Base-by-base conservation (phyloP, 1,140 invertebrate species). In the Drosophila rhopaloa region DNA sequence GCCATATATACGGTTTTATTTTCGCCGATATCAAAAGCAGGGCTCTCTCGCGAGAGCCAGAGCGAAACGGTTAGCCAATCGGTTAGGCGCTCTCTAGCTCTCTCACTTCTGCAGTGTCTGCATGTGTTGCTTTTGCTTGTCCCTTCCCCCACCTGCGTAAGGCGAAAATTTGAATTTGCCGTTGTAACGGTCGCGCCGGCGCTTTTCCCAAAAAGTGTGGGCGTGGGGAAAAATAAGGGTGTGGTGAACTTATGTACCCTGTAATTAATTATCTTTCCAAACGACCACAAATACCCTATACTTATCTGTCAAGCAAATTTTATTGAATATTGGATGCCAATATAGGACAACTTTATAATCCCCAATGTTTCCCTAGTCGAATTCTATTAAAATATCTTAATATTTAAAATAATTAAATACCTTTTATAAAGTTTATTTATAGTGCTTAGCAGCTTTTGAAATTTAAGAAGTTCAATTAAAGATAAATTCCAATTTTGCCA, bases 161-260 rank as follows among this genome's bases (percentile, higher is more conserved):
- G 13, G 5, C 32, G 29, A 46, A 61, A 46, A 16, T 65, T 58
- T 29, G 43, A 38, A n/a, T 47, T 47, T 38, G 41, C 38, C 56
- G 19, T 37, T 66, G 67, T 54, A 79, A 66, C 76, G 48, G 80
- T 43, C 55, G 80, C 80, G 80, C 80, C 75, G 80, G 80, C 79
- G 79, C 77, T 24, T 32, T 62, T 38, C 10, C 19, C 29, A 10
- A 40, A 58, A n/a, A 14, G 9, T 32, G 1, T 32, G 9, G 35
- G 48, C 0, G 9, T 44, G 40, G 14, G 19, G 19, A 9, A 43
- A 37, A 24, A 53, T 35, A 35, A 32, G 48, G 27, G 27, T 19
- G 35, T 35, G 29, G 35, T 16, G 29, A 38, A 9, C 35, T 9
- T 9, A 35, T 10, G 13, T 54, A 54, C 51, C 51, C 51, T 54